phyloP scores from a whole-genome alignment of 92 coral and sea anemone genomes.

The Palythoa heliodiscus region DNA sequence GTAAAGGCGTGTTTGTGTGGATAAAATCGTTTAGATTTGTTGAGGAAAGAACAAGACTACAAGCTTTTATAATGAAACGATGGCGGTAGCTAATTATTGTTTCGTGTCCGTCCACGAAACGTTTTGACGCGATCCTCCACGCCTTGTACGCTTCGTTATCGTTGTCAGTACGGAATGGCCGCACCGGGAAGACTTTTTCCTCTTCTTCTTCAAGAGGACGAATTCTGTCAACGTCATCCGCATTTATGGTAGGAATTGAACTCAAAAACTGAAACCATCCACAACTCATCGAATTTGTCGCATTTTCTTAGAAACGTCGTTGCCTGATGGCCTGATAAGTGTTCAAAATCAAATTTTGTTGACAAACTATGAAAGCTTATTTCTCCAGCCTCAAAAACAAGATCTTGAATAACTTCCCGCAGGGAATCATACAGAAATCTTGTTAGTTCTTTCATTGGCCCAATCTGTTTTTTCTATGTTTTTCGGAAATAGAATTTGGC shows the following conservation, averaged over 20 bases:
- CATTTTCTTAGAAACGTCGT: neutral
- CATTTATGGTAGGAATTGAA: constrained; percentile 4
- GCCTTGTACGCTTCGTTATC: neutral
- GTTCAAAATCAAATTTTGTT: neutral
- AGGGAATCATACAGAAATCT: neutral
- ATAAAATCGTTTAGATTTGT: constrained; percentile 20
- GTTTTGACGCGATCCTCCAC: neutral
- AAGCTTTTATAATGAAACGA: constrained; percentile 3
- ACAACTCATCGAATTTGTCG: neutral
- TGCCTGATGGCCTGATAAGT: neutral
- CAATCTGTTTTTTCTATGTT: too few species aligned
- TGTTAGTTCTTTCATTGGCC: neutral
- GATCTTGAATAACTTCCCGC: constrained; percentile 13
- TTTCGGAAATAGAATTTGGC: too few species aligned
- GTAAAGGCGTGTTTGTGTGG: constrained; percentile 58
- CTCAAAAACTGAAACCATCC: constrained; percentile 3
- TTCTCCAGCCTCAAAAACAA: neutral
- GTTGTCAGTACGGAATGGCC: neutral
- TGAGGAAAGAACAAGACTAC: neutral
- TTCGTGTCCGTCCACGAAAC: neutral
- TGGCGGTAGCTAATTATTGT: constrained; percentile 9
- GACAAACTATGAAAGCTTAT: neutral
- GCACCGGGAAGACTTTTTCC: too few species aligned
- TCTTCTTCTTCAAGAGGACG: neutral
- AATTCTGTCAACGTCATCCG: neutral